Evolutionary conservation across 2,888 invertebrate genomes (phyloP).

Genomic region (Synanthedon myopaeformis): DNA sequence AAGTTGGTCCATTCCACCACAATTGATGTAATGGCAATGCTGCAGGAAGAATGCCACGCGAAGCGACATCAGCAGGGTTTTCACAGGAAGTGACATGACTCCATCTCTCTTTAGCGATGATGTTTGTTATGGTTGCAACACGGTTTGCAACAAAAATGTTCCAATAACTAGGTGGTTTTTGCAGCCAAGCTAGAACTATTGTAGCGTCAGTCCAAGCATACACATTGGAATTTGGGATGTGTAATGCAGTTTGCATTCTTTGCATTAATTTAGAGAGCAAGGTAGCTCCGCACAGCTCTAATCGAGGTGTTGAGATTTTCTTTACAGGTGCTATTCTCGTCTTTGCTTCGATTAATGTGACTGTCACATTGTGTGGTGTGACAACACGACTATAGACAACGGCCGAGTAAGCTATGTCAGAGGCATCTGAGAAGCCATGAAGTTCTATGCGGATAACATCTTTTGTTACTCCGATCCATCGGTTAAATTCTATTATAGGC

Average conservation of each 20-base stretch:
- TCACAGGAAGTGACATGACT: slow-evolving; percentile 4
- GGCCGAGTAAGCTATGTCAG: not conserved
- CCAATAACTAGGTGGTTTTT: slow-evolving; percentile 9
- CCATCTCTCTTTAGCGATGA: slow-evolving; percentile 2
- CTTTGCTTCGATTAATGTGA: not conserved
- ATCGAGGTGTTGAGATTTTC: not conserved
- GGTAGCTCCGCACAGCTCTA: not conserved
- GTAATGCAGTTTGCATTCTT: not conserved
- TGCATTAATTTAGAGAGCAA: not conserved
- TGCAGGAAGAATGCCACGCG: slow-evolving; percentile 4
- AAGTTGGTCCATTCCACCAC: slow-evolving; percentile 1
- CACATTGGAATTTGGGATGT: not conserved
- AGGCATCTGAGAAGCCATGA: slow-evolving; percentile 1
- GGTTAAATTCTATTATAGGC: no score
- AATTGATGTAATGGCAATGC: not conserved
- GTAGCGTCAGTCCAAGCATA: slow-evolving; percentile 10
- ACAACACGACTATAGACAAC: not conserved
- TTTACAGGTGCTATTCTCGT: not conserved
- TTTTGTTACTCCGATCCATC: not conserved
- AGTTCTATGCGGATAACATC: not conserved
- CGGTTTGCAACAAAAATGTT: slow-evolving; percentile 9
- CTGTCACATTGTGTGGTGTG: not conserved
- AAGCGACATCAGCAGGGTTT: slow-evolving; percentile 10
- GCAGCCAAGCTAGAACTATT: slow-evolving; percentile 10
- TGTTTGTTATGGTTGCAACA: slow-evolving; percentile 5